A percentile compares a stretch with the other conserved stretches of the same genome.
Conservation (phyloP, 2,888 invertebrate genomes). For the Emmelina monodactyla region DNA sequence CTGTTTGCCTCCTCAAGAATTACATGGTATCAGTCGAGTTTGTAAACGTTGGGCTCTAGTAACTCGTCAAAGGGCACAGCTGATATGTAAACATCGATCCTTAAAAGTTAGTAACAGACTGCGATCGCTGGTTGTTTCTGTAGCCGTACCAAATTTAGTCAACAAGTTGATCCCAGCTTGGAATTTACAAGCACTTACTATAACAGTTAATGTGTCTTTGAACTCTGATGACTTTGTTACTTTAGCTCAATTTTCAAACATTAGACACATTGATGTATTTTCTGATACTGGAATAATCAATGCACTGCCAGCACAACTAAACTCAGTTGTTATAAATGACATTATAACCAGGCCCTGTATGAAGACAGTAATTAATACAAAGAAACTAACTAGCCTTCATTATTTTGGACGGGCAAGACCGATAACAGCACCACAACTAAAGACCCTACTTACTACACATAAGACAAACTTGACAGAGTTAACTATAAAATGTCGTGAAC, state of each 20-base stretch:
- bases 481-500: neutral
- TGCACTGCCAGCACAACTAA: neutral
- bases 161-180: neutral
- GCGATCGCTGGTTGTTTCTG: neutral
- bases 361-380: neutral
- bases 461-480: neutral
- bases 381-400: neutral
- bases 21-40: neutral
- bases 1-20: neutral
- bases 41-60: neutral
- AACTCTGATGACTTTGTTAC: neutral
- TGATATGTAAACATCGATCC: neutral
- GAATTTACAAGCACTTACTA: neutral
- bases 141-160: neutral
- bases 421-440: neutral
- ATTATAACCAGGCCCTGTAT: neutral
- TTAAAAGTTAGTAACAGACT: neutral
- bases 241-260: neutral
- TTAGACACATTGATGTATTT: neutral
- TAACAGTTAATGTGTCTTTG: neutral
- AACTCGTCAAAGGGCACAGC: neutral
- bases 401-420: neutral
- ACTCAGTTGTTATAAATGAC: neutral
- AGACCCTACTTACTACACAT: neutral
- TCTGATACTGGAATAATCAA: neutral